Evolutionary conservation across 35 echinoderm and acorn worm species (phyloP).

Genomic region (Eucidaris tribuloides): DNA sequence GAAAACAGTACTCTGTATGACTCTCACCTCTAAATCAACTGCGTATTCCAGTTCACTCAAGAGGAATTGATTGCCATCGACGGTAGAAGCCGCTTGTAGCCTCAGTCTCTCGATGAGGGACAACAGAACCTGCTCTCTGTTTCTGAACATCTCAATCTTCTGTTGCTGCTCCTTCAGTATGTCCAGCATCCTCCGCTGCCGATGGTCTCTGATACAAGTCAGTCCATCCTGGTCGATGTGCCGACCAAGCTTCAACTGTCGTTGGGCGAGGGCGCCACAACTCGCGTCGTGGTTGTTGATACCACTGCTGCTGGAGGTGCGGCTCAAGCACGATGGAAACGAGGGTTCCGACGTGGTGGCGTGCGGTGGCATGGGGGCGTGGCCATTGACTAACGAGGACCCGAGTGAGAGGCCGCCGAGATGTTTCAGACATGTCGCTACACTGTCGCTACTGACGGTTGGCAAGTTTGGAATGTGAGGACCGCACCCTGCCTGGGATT

Average conservation of each 20-base stretch:
- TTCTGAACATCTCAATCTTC: conserved; percentile 33
- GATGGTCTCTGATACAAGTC: conserved; percentile 38
- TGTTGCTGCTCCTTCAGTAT: conserved; percentile 42
- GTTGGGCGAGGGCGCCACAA: neutral
- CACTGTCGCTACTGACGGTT: no score
- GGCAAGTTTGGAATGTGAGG: conserved; percentile 27
- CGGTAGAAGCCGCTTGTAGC: neutral
- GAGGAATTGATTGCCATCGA: neutral
- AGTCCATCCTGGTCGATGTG: conserved; percentile 83
- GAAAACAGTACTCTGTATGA: no score
- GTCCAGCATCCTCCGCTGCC: conserved; percentile 56
- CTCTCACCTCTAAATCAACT: no score
- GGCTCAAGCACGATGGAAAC: neutral
- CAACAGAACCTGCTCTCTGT: neutral
- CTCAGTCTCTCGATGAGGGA: neutral
- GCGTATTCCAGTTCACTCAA: no score
- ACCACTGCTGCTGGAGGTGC: conserved; percentile 15
- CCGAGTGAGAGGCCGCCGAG: no score
- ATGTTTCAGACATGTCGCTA: no score
- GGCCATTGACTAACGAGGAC: no score
- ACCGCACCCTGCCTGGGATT: no score
- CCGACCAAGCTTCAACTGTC: conserved; percentile 58
- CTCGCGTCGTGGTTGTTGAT: neutral
- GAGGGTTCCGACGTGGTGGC: neutral
- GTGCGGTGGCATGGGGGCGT: neutral